phyloP scores from a whole-genome alignment of 1,140 invertebrate genomes.

The Pachypsylla venusta region DNA sequence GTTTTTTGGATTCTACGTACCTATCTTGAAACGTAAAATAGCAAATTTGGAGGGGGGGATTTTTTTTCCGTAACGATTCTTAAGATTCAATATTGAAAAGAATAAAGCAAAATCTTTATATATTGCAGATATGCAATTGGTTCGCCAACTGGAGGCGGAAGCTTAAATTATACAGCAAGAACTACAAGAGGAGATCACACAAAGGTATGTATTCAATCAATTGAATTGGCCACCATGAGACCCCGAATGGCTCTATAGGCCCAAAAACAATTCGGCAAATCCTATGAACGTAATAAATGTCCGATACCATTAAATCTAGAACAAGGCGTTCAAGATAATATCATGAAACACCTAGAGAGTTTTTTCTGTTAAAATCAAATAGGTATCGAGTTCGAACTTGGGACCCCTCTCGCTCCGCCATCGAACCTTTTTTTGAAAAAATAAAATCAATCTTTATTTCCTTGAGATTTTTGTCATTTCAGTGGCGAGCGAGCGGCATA shows the following conservation, averaged over 20 bases:
- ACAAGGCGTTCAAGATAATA: neutral
- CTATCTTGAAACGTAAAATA: neutral
- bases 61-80: neutral
- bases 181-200: slow-evolving; percentile 37
- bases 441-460: too few relatives aligned
- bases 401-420: too few relatives aligned
- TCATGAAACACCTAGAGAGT: too few relatives aligned
- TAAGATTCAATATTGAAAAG: too few relatives aligned
- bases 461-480: too few relatives aligned
- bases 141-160: slow-evolving; percentile 59
- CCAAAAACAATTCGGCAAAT: neutral
- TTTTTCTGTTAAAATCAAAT: too few relatives aligned
- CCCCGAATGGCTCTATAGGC: neutral
- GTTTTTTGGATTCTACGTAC: neutral
- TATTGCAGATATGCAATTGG: slow-evolving; percentile 51
- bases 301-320: neutral
- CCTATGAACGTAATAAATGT: neutral
- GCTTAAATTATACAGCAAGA: slow-evolving; percentile 48
- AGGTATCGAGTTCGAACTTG: too few relatives aligned
- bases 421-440: too few relatives aligned
- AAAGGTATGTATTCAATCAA: neutral
- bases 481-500: too few relatives aligned
- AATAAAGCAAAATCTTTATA: slow-evolving; percentile 11
- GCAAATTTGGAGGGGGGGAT: neutral
- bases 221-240: neutral